Evolutionary conservation across 2,888 invertebrate genomes (phyloP).

Genomic region (Brachypalpus laphriformis): DNA sequence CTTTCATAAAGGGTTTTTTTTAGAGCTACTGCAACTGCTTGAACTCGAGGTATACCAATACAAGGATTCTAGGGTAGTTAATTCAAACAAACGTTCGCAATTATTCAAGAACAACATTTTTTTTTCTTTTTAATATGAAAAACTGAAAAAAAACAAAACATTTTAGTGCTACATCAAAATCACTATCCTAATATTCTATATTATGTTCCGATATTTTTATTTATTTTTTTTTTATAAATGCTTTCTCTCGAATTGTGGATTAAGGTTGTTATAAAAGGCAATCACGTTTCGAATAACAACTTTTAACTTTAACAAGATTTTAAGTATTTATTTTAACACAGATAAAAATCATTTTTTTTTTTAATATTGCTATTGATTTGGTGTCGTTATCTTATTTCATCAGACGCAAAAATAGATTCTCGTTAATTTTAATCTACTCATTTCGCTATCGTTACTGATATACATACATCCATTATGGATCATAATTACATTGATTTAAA

Average conservation of each 20-base stretch:
- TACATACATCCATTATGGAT: constrained; percentile 57
- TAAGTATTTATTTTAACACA: constrained; percentile 57
- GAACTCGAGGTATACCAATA: constrained; percentile 30
- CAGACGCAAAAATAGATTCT: constrained; percentile 33
- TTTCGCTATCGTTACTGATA: constrained; percentile 57
- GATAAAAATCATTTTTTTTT: constrained; percentile 55
- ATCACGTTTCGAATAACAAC: constrained; percentile 72
- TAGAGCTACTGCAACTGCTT: not conserved
- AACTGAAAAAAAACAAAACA: constrained; percentile 16
- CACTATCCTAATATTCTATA: constrained; percentile 39
- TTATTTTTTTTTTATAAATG: constrained; percentile 55
- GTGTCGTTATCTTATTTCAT: constrained; percentile 56
- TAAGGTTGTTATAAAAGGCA: constrained; percentile 69
- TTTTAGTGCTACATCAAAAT: constrained; percentile 50
- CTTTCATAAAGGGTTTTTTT: not conserved
- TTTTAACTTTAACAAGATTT: constrained; percentile 69
- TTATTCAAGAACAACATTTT: constrained; percentile 1
- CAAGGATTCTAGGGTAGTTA: not conserved
- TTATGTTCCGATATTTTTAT: constrained; percentile 11
- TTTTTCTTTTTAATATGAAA: not conserved
- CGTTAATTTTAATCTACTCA: constrained; percentile 38
- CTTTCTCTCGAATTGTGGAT: constrained; percentile 59
- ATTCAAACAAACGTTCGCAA: not conserved
- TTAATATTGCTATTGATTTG: constrained; percentile 67
- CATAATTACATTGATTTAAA: constrained; percentile 48